Evolutionary conservation across 92 coral and sea anemone species (phyloP).

Genomic region (Parazoanthus atlanticus): DNA sequence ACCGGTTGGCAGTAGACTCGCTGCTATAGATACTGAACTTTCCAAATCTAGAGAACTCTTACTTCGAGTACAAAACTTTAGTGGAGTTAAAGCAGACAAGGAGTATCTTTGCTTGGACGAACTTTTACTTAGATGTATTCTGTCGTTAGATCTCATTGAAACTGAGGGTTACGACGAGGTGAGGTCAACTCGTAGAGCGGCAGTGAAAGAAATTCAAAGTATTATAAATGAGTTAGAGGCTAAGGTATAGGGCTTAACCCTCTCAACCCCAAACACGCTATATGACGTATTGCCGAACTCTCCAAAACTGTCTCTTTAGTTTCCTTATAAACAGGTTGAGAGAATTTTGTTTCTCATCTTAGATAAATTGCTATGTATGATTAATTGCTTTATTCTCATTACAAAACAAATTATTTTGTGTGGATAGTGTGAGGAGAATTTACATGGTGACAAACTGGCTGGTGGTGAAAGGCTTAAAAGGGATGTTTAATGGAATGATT

Average conservation of each 20-base stretch:
- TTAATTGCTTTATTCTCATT: no score
- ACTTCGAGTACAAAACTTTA: conserved; percentile 45
- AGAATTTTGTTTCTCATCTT: no score
- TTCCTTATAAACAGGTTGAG: no score
- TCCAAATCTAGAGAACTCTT: conserved; percentile 47
- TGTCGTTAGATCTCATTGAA: conserved; percentile 50
- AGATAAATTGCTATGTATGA: no score
- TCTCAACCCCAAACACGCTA: no score
- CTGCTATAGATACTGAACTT: conserved; percentile 40
- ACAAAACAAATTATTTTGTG: no score
- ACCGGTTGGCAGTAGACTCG: conserved; percentile 23
- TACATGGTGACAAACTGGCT: no score
- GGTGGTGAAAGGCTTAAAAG: no score
- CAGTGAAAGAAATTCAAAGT: conserved; percentile 58
- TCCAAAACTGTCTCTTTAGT: no score
- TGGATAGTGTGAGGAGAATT: no score
- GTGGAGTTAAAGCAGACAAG: conserved; percentile 45
- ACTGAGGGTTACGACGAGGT: conserved; percentile 49
- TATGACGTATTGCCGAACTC: no score
- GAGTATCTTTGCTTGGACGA: conserved; percentile 62
- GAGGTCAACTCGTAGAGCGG: conserved; percentile 50
- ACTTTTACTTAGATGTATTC: conserved; percentile 54
- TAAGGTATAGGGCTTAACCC: background rate
- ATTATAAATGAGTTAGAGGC: conserved; percentile 50
- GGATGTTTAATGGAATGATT: no score